These are phyloP conservation scores for Kradibia gibbosae DNA, from an alignment of 1,140 invertebrate species.

Conservation along the genomic window DNA sequence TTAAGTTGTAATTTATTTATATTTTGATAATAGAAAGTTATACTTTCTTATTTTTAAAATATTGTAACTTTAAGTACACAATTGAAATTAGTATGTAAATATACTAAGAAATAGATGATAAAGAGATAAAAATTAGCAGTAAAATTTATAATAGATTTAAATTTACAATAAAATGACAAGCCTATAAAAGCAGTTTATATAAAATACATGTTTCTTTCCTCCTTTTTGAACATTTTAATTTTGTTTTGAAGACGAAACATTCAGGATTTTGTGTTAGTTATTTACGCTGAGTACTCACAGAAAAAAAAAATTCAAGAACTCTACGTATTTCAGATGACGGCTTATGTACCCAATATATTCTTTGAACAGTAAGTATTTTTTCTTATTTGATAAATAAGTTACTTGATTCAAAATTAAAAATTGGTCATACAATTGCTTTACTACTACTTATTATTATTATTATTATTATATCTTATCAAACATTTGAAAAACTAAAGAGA, in stretches of 20 bases:
- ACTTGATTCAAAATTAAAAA: too few species aligned
- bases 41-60: constrained; percentile 42
- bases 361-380: too few species aligned
- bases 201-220: constrained; percentile 39
- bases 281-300: background rate
- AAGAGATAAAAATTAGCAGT: constrained; percentile 41
- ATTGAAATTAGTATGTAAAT: constrained; percentile 48
- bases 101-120: constrained; percentile 41
- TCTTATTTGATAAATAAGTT: too few species aligned
- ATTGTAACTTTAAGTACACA: constrained; percentile 40
- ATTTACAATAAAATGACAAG: constrained; percentile 51
- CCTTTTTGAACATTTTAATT: constrained; percentile 27
- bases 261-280: background rate
- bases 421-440: too few species aligned
- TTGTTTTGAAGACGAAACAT: background rate
- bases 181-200: constrained; percentile 36
- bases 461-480: too few species aligned
- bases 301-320: too few species aligned
- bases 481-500: too few species aligned
- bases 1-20: constrained; percentile 45
- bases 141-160: constrained; percentile 50
- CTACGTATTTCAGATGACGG: too few species aligned
- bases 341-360: too few species aligned
- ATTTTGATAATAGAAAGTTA: constrained; percentile 44
- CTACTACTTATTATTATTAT: too few species aligned